These are phyloP conservation scores for Callosobruchus maculatus DNA, from an alignment of 2,888 invertebrate species.

Conservation along the genomic window DNA sequence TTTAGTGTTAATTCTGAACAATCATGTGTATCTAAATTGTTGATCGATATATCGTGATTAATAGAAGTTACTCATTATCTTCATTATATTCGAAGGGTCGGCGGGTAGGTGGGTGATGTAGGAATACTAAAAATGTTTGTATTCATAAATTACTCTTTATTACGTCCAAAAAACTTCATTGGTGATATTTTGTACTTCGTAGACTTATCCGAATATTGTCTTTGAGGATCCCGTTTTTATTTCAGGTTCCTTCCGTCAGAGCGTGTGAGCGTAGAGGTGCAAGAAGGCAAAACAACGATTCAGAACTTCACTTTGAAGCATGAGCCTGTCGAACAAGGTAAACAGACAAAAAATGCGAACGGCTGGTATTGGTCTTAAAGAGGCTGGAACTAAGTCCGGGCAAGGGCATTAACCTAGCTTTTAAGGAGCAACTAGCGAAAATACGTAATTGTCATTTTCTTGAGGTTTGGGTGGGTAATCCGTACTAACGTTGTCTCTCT, in stretches of 20 bases:
- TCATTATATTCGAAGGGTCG: too few species aligned
- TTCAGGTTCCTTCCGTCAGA: constrained; percentile 55
- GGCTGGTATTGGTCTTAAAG: constrained; percentile 30
- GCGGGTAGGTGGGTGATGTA: too few species aligned
- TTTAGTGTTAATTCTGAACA: too few species aligned
- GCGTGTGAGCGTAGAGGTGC: constrained; percentile 43
- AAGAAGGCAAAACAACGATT: constrained; percentile 42
- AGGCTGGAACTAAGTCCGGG: neutral
- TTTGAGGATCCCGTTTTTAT: too few species aligned
- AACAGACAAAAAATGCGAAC: constrained; percentile 19
- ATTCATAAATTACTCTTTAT: too few species aligned
- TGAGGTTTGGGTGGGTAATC: neutral
- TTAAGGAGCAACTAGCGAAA: neutral
- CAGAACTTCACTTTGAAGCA: constrained; percentile 49
- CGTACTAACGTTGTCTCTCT: neutral
- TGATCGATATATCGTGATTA: too few species aligned
- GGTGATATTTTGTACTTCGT: too few species aligned
- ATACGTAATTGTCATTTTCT: neutral
- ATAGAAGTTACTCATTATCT: too few species aligned
- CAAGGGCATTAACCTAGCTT: neutral
- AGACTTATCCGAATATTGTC: too few species aligned
- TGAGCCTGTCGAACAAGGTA: constrained; percentile 32
- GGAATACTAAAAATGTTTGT: too few species aligned
- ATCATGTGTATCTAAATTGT: too few species aligned
- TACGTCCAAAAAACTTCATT: too few species aligned